These are phyloP conservation scores for Ennomos fuscantarius DNA, from an alignment of 2,888 invertebrate species.

Conservation along the genomic window DNA sequence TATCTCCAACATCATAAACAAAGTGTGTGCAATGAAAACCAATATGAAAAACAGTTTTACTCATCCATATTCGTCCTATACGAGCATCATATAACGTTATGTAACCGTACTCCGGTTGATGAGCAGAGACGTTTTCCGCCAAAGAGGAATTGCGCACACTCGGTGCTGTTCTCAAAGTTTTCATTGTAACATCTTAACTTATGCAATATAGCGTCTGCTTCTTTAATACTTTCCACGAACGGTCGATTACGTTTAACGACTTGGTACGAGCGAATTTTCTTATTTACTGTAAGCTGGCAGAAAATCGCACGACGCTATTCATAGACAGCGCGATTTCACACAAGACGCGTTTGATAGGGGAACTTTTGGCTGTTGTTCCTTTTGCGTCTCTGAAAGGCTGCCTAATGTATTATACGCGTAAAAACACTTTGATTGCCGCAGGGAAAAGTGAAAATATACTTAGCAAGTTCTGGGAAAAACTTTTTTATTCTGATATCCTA, in stretches of 20 bases:
- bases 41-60: constrained; percentile 24
- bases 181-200: constrained; percentile 83
- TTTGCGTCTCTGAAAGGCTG: constrained; percentile 35
- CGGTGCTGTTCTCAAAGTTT: constrained; percentile 78
- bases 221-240: constrained; percentile 82
- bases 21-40: constrained; percentile 22
- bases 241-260: constrained; percentile 84
- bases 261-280: constrained; percentile 79
- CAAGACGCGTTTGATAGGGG: constrained; percentile 67
- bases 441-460: constrained; percentile 16
- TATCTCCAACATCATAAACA: constrained; percentile 4
- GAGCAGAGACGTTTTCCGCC: constrained; percentile 61
- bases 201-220: constrained; percentile 82
- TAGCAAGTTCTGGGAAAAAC: constrained; percentile 4
- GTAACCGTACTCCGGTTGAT: constrained; percentile 63
- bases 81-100: constrained; percentile 49
- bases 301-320: constrained; percentile 69
- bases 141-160: constrained; percentile 77
- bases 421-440: constrained; percentile 22
- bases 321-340: constrained; percentile 69
- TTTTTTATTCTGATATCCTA: constrained; percentile 13
- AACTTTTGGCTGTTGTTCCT: constrained; percentile 59
- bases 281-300: constrained; percentile 79
- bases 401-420: constrained; percentile 30
- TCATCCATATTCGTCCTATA: constrained; percentile 24